Evolutionary conservation across 2,888 invertebrate genomes (phyloP), one percentile per base, ranked within the genome.

Genomic region (Gastrophysa polygoni): DNA sequence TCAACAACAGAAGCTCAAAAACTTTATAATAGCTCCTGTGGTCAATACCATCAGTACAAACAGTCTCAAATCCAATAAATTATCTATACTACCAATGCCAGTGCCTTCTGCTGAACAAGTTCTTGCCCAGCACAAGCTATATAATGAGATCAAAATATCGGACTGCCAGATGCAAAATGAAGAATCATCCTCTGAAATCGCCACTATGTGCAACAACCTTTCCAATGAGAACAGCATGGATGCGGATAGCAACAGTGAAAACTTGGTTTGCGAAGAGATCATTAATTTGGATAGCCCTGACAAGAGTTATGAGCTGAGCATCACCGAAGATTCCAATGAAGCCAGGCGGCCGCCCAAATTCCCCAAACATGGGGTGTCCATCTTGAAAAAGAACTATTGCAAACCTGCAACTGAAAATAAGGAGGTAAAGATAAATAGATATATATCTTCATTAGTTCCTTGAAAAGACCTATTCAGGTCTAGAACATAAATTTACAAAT

Each of bases 61-160:
- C 82, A 82, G 84, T 8, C 83, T 80, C 14, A 80, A 79, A 65
- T 69, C 81, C 18, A 81, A n/a, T n/a, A n/a, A 81, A 73, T 73
- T 81, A 48, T 74, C 80, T 8, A 69, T 80, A n/a, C 71, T 81
- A 74, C 80, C 81, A 16, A 59, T 81, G 60, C 68, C 78, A 5
- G 69, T 78, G 59, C 75, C 72, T 34, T 65, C 67, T 48, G 61
- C 67, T 8, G 67, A 71, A 21, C 52, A 64, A 43, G 56, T 57
- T 29, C 29, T 60, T 14, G 61, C 10, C 85, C 86, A 72, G 74
- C 84, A 86, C 7, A 87, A 86, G 50, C 85, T 88, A 70, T 87
- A 88, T 62, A 59, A 52, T 34, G 89, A 89, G 78, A 82, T 89
- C 62, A 89, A 90, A 82, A 88, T 90, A 74, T 85, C 86, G 18